Evolutionary conservation across 2,797 vertebrate species (phyloP).

Genomic region (Rhodeus uyekii): DNA sequence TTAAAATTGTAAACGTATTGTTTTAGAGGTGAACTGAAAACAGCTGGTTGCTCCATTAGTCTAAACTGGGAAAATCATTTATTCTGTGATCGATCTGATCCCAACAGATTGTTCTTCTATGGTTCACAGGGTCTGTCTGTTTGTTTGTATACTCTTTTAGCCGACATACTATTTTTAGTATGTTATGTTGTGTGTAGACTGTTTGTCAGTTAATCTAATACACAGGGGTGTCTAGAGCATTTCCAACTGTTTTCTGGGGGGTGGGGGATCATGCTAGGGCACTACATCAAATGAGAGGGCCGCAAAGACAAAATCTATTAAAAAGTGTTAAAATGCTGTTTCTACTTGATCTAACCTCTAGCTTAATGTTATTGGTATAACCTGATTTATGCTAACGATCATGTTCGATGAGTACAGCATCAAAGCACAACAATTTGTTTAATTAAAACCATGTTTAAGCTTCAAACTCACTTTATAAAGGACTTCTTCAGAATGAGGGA

Average conservation of each 20-base stretch:
- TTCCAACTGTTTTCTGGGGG: too few species aligned
- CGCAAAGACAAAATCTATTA: too few species aligned
- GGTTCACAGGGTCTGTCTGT: slow-evolving; percentile 12
- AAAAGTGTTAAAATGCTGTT: too few species aligned
- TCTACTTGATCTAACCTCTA: too few species aligned
- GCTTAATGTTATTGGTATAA: too few species aligned
- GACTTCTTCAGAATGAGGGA: neutral
- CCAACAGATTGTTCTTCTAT: neutral
- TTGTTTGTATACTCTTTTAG: too few species aligned
- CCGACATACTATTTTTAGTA: neutral
- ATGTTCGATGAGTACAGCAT: neutral
- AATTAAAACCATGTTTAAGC: neutral
- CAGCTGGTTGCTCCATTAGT: slow-evolving; percentile 8
- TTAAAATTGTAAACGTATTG: neutral
- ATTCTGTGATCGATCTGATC: slow-evolving; percentile 31
- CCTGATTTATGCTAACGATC: too few species aligned
- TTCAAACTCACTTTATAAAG: neutral
- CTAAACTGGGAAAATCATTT: slow-evolving; percentile 20
- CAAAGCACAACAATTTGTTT: neutral
- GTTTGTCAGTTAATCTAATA: neutral
- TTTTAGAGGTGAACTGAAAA: neutral
- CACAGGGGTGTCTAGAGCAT: too few species aligned
- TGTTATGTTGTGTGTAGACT: neutral
- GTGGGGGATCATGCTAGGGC: too few species aligned
- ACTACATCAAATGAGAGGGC: too few species aligned